phyloP scores from a whole-genome alignment of 2,797 vertebrate genomes.

The Balearica regulorum region DNA sequence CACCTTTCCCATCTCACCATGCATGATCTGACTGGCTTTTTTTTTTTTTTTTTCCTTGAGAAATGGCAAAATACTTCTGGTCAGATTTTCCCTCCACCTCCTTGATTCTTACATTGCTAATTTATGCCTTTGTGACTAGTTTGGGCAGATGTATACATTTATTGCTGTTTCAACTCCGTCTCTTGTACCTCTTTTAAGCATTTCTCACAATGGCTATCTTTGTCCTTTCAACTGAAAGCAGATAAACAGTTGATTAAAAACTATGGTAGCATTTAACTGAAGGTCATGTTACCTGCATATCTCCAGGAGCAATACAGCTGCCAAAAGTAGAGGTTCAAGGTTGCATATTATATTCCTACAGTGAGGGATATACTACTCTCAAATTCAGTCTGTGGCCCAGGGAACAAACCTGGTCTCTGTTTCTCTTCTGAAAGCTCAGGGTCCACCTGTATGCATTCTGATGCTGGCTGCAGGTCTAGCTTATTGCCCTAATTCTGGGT shows the following conservation, averaged over 20 bases:
- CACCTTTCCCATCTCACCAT: neutral
- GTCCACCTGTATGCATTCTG: neutral
- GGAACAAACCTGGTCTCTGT: neutral
- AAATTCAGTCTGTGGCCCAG: neutral
- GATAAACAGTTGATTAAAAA: neutral
- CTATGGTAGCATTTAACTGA: neutral
- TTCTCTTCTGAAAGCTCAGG: neutral
- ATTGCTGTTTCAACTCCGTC: neutral
- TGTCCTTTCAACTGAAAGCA: neutral
- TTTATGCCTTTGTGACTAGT: neutral
- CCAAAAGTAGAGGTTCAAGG: neutral
- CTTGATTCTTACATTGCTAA: neutral
- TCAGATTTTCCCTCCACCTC: neutral
- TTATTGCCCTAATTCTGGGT: neutral
- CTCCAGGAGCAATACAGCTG: neutral
- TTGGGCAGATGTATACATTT: neutral
- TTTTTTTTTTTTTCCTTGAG: neutral
- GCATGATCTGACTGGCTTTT: accelerated
- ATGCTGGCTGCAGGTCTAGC: neutral
- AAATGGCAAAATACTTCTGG: neutral
- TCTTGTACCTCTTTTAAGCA: neutral
- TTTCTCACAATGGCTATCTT: neutral
- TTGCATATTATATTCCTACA: neutral
- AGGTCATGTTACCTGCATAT: neutral
- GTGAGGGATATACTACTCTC: neutral